Percentiles rank a stretch among this genome's conserved stretches.
These are phyloP conservation scores for Hoplodrina blanda DNA, from an alignment of 2,888 invertebrate species.

Conservation along the genomic window DNA sequence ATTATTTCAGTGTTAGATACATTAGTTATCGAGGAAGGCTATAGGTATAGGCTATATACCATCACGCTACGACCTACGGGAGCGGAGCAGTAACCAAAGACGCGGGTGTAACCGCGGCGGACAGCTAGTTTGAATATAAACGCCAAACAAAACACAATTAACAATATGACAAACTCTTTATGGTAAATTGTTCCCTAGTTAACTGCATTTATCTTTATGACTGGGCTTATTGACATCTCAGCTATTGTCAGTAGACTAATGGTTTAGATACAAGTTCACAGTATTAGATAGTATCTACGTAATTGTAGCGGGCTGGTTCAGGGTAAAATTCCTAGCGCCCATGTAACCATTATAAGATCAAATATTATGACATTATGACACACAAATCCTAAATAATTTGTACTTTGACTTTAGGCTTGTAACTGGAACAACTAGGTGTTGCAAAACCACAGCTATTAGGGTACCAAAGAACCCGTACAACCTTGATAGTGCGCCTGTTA, in stretches of 20 bases:
- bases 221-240: constrained; percentile 36
- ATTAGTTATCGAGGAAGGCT: too few species aligned
- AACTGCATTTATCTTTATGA: constrained; percentile 38
- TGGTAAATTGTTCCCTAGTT: constrained; percentile 17
- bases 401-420: constrained; percentile 84
- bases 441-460: constrained; percentile 84
- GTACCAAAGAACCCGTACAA: constrained; percentile 80
- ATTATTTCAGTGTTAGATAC: too few species aligned
- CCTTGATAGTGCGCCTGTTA: constrained; percentile 88
- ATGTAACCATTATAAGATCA: constrained; percentile 73
- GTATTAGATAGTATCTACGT: constrained; percentile 55
- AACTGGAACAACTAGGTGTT: constrained; percentile 82
- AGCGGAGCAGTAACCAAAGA: too few species aligned
- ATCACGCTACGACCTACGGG: too few species aligned
- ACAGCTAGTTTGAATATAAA: constrained; percentile 37
- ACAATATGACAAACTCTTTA: constrained; percentile 25
- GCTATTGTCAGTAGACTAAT: constrained; percentile 40
- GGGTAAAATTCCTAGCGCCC: constrained; percentile 75
- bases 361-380: constrained; percentile 82
- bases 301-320: constrained; percentile 64
- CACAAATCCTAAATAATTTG: constrained; percentile 86
- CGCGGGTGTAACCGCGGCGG: too few species aligned
- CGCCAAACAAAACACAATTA: constrained; percentile 22
- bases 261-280: constrained; percentile 46
- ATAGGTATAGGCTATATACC: too few species aligned